These are phyloP conservation scores for Sciurus niger DNA, from an alignment of 2,113 vertebrate genomes.

Conservation along the genomic window DNA sequence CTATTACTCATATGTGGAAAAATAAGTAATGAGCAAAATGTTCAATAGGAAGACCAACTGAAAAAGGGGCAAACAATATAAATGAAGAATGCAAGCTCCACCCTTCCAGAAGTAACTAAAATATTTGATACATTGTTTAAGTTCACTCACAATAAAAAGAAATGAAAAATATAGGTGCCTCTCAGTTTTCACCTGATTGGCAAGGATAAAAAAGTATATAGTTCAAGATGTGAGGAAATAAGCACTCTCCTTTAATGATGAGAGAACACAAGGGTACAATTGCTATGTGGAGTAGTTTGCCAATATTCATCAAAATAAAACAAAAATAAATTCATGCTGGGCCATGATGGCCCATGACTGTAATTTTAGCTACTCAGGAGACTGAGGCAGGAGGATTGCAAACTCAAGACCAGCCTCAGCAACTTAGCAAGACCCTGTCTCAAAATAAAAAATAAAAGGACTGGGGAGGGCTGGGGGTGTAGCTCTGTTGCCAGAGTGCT, in stretches of 20 bases:
- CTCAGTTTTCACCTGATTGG: not conserved
- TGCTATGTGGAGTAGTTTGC: not conserved
- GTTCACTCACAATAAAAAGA: constrained; percentile 26
- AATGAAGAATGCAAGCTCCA: not conserved
- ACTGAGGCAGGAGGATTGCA: no score
- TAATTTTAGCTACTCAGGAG: no score
- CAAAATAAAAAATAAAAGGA: no score
- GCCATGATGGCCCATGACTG: no score
- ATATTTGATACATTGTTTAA: not conserved
- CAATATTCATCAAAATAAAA: not conserved
- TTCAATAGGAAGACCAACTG: constrained; percentile 12
- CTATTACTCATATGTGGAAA: not conserved
- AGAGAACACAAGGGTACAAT: not conserved
- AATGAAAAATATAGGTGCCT: constrained; percentile 24
- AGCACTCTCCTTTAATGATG: not conserved
- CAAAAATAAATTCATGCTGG: no score
- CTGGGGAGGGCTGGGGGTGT: no score
- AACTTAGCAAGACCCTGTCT: no score
- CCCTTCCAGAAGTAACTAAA: no score
- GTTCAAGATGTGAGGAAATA: not conserved
- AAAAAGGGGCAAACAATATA: not conserved
- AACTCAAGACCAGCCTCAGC: no score
- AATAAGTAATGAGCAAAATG: constrained; percentile 36
- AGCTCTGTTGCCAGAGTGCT: no score
- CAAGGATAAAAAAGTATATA: constrained; percentile 1